Evolutionary conservation across 2,113 vertebrate genomes (phyloP), one percentile per base, ranked within the genome.

Genomic region (Tonatia bakeri): DNA sequence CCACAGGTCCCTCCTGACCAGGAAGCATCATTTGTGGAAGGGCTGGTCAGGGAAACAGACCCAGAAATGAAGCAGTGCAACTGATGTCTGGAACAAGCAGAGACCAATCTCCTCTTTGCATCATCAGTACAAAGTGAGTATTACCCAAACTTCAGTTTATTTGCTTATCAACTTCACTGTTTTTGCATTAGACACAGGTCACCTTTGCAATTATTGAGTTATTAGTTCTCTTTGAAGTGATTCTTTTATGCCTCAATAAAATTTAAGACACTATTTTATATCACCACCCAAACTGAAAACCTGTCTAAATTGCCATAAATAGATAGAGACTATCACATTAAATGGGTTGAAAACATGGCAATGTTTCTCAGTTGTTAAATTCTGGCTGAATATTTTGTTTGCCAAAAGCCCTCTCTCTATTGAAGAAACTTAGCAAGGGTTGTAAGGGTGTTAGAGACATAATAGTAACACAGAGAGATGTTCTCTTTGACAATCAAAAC

Each of bases 201-300:
- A 73, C 28, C 22, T 88, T 92, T 36, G 5, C 12, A 50, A 77
- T 1, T 1, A 56, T 2, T 4, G 31, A 28, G 36, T 79, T 36
- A 77, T 38, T 86, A 20, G 47, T 64, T 54, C 52, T 43, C 31
- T 90, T 85, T 40, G 69, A 65, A 47, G 14, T 16, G 38, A 84
- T 33, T 85, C 38, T 47, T 38, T 16, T 82, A 36, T 4, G 31
- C 31, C 65, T 26, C 33, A n/a, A 3, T 69, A 83, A 33, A 89
- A 87, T 95, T 73, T 50, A 54, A 91, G 94, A 75, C 12, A 36
- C 26, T 36, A 20, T 56, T 64, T 75, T 65, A 36, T 43, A 86
- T 61, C 36, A 93, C 28, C 17, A 33, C 45, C 80, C 14, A 87
- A 67, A 72, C 38, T 47, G 87, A 80, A 89, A 80, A 43, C 17